Evolutionary conservation across 2,797 vertebrate genomes (phyloP), one percentile per base, ranked within the genome.

Genomic region (Spinus olivaceus): DNA sequence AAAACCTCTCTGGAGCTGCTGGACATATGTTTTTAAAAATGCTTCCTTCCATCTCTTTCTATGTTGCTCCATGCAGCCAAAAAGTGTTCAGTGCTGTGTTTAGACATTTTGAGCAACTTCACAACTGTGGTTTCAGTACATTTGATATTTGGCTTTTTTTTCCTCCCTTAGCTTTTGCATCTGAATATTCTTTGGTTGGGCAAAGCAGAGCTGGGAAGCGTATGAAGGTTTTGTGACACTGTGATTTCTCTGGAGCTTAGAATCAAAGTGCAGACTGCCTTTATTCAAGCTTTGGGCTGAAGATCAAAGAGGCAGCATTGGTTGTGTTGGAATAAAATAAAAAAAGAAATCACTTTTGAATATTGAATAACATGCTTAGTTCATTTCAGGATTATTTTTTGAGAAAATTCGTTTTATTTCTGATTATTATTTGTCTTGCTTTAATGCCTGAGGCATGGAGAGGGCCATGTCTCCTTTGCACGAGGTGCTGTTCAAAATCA

Each of bases 221-320:
- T 24, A 21, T 50, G 77, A 74, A 88, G 64, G 69, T 69, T 90
- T 94, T 88, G 74, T 77, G 81, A 81, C 0, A 28, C 33, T 82
- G 15, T 57, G 74, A 81, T 95, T 95, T 91, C 89, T 95, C 89
- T 81, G 66, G 69, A 92, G 92, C 81, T 91, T 67, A 83, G 53
- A 95, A 94, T 90, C 87, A 88, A 95, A 96, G 94, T 71, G 46
- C 39, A 71, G 41, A 18, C 69, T 92, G 79, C 81, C 57, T 96
- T 91, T 94, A 46, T 94, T 92, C 76, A 89, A 44, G 85, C 57
- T 95, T 92, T 88, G 85, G 84, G 57, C 91, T 91, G 72, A 64
- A 90, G 81, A 96, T 96, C 91, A 94, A 91, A 96, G 94, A 92
- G 67, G 12, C 63, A 67, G 78, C 83, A 61, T 44, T 91, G 85